A percentile compares a stretch with the other conserved stretches of the same genome.
Conservation (phyloP, 2,797 vertebrate genomes). For the Semotilus atromaculatus region DNA sequence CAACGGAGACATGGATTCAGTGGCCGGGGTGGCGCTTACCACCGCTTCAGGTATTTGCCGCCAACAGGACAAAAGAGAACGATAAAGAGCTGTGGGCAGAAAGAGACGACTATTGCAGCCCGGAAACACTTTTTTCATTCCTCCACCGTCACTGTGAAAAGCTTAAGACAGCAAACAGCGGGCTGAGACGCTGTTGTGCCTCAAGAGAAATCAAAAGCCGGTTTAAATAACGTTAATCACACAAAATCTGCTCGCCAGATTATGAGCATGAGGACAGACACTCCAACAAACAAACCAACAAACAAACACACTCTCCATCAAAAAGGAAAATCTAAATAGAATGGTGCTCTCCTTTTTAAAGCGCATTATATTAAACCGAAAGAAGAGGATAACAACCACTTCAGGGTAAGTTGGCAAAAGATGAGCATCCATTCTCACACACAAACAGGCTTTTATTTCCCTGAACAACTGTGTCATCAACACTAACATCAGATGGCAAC, state of each 20-base stretch:
- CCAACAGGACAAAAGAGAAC: slow-evolving; percentile 20
- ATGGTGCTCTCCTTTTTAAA: neutral
- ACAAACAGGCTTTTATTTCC: slow-evolving; percentile 39
- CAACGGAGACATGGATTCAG: slow-evolving; percentile 1
- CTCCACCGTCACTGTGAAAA: slow-evolving; percentile 58
- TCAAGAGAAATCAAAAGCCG: slow-evolving; percentile 74
- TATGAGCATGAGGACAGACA: slow-evolving; percentile 68
- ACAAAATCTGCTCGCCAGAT: slow-evolving; percentile 77
- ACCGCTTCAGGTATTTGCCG: slow-evolving; percentile 6
- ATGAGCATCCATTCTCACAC: slow-evolving; percentile 29
- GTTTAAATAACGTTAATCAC: slow-evolving; percentile 79
- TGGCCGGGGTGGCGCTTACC: neutral
- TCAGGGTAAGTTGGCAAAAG: slow-evolving; percentile 40
- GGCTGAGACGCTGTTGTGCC: slow-evolving; percentile 69
- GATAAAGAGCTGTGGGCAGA: slow-evolving; percentile 23
- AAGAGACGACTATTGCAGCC: neutral
- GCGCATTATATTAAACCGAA: slow-evolving; percentile 30
- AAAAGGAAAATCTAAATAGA: slow-evolving; percentile 53
- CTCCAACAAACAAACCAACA: slow-evolving; percentile 64
- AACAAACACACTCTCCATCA: slow-evolving; percentile 56
- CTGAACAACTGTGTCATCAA: slow-evolving; percentile 28
- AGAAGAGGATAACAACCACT: slow-evolving; percentile 31
- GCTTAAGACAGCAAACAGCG: slow-evolving; percentile 74
- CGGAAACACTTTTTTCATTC: slow-evolving; percentile 36
- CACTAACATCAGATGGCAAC: slow-evolving; percentile 20